Conservation (phyloP, 2,888 invertebrate species). For the Atrina japonica region DNA sequence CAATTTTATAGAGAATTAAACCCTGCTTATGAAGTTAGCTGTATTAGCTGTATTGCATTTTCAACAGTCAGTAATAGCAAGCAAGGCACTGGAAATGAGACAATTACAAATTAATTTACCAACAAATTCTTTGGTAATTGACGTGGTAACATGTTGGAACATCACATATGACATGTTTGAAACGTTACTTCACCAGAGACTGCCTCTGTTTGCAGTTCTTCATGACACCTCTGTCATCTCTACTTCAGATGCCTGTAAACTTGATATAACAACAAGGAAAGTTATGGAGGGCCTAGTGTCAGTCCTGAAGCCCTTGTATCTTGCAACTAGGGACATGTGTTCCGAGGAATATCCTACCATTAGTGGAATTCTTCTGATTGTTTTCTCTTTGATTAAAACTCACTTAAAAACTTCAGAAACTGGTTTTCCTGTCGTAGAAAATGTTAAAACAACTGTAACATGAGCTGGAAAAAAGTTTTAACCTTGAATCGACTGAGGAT, state of each 20-base stretch:
- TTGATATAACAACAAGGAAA: conserved; percentile 7
- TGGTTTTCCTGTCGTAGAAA: conserved; percentile 1
- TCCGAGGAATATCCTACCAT: conserved; percentile 32
- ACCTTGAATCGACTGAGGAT: background rate
- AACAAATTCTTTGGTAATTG: conserved; percentile 13
- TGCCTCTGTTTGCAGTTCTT: conserved; percentile 28
- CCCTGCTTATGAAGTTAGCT: no score
- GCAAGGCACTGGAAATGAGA: conserved; percentile 7
- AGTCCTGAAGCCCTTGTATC: conserved; percentile 20
- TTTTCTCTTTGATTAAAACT: conserved; percentile 12
- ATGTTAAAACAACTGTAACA: background rate
- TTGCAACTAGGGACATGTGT: conserved; percentile 28
- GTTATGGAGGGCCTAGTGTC: conserved; percentile 10
- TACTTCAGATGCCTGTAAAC: conserved; percentile 5
- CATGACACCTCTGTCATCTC: conserved; percentile 23
- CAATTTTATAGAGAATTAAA: conserved; percentile 1
- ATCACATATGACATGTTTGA: conserved; percentile 31
- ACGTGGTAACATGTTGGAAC: conserved; percentile 19
- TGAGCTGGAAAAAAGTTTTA: conserved; percentile 10
- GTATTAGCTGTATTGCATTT: conserved; percentile 27
- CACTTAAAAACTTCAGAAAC: conserved; percentile 13
- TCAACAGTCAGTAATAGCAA: conserved; percentile 22
- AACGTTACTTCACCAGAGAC: conserved; percentile 9
- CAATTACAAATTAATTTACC: conserved; percentile 16
- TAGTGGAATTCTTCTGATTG: conserved; percentile 24